Percentiles rank a stretch among this genome's conserved stretches.
Evolutionary conservation across 1,140 invertebrate genomes (phyloP).

Genomic region (Penaeus chinensis): DNA sequence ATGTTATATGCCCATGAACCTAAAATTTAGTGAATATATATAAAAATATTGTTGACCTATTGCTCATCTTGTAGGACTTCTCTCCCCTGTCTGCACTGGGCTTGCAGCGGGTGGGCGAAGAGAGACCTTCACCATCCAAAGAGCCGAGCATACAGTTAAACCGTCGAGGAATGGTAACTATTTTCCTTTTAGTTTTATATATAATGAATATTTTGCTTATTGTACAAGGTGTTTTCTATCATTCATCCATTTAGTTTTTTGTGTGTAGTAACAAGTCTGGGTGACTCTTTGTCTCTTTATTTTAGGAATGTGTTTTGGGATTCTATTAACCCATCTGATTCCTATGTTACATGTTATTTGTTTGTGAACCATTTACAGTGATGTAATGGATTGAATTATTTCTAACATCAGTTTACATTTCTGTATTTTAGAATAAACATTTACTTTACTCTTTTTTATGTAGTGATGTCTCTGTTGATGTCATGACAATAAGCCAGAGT

Average conservation of each 20-base stretch:
- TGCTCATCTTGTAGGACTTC: conserved; percentile 53
- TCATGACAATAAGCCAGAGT: too few species aligned
- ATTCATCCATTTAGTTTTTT: not conserved
- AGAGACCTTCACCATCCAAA: conserved; percentile 77
- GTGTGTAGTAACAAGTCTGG: too few species aligned
- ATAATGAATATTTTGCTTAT: not conserved
- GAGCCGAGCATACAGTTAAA: conserved; percentile 73
- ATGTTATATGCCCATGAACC: too few species aligned
- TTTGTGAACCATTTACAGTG: not conserved
- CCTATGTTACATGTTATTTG: not conserved
- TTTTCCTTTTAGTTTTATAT: not conserved
- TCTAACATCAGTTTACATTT: too few species aligned
- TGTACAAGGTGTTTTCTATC: not conserved
- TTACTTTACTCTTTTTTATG: too few species aligned
- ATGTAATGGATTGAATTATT: not conserved
- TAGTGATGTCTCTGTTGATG: too few species aligned
- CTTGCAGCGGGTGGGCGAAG: conserved; percentile 81
- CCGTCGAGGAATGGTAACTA: conserved; percentile 65
- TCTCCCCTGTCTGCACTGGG: conserved; percentile 71
- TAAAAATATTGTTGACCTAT: not conserved
- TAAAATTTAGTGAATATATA: too few species aligned
- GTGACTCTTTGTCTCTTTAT: too few species aligned
- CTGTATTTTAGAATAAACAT: too few species aligned
- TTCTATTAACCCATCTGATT: too few species aligned
- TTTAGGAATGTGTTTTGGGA: too few species aligned